A percentile compares a stretch with the other conserved stretches of the same genome.
Evolutionary conservation across 1,140 invertebrate genomes (phyloP).

Genomic region (Pollicipes pollicipes): DNA sequence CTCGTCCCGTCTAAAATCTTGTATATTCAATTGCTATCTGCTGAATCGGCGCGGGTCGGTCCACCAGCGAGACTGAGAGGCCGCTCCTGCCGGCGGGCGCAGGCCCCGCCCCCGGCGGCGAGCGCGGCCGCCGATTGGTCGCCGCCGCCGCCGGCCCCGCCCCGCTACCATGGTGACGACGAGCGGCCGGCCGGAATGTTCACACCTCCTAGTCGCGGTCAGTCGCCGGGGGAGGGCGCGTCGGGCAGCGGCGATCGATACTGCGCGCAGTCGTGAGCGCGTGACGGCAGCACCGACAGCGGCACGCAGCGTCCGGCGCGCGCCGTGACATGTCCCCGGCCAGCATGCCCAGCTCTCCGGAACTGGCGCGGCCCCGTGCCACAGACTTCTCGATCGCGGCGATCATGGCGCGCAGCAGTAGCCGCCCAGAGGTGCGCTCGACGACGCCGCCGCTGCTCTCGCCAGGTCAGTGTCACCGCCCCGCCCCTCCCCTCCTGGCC

Average conservation of each 20-base stretch:
- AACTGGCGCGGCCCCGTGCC: constrained; percentile 13
- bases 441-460: constrained; percentile 14
- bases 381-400: constrained; percentile 23
- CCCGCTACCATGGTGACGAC: background rate
- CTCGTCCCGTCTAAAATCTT: background rate
- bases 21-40: background rate
- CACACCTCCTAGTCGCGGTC: background rate
- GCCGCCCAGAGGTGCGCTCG: constrained; percentile 17
- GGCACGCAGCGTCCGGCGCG: background rate
- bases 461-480: background rate
- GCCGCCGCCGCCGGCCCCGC: too few species aligned
- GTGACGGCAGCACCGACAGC: background rate
- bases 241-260: background rate
- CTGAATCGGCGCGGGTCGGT: background rate
- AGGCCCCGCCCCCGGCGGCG: too few species aligned
- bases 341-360: constrained; percentile 5
- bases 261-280: background rate
- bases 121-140: background rate
- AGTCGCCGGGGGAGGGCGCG: background rate
- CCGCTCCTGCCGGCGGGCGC: too few species aligned
- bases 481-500: too few species aligned
- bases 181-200: background rate
- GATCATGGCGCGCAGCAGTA: constrained; percentile 20
- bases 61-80: background rate
- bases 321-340: constrained; percentile 17